These are phyloP conservation scores for Cyanoderma ruficeps DNA, from an alignment of 2,113 vertebrate species.

Conservation along the genomic window DNA sequence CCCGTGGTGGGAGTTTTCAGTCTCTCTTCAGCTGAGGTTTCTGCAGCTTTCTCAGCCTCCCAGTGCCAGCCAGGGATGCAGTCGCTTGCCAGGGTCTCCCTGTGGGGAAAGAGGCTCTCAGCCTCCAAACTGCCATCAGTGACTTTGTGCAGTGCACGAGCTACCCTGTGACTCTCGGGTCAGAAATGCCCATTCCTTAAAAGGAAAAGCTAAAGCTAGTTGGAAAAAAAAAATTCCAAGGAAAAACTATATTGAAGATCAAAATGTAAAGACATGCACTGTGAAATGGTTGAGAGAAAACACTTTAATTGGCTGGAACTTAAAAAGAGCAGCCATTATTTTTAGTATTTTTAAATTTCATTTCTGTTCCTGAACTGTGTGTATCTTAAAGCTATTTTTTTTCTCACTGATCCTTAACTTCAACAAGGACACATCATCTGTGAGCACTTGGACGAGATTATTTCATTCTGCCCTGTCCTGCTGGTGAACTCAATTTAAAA, in stretches of 20 bases:
- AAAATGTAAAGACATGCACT: background rate
- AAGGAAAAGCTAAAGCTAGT: background rate
- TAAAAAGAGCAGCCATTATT: background rate
- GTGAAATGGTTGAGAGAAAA: background rate
- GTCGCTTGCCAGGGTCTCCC: accelerated
- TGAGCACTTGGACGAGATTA: background rate
- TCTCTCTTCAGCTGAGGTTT: background rate
- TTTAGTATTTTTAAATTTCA: background rate
- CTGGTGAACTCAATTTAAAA: background rate
- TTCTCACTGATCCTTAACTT: background rate
- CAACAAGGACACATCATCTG: background rate
- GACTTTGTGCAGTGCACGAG: accelerated
- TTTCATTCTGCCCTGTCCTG: background rate
- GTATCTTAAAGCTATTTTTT: background rate
- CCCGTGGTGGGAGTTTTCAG: background rate
- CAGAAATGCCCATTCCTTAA: background rate
- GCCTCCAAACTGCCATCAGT: background rate
- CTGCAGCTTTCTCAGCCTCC: background rate
- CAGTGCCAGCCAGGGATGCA: background rate
- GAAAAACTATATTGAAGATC: background rate
- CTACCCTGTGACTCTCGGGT: background rate
- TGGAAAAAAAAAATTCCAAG: background rate
- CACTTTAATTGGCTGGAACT: background rate
- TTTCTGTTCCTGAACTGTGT: background rate
- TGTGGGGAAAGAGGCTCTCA: accelerated